A percentile compares a stretch with the other conserved stretches of the same genome.
Conservation (phyloP, 2,888 invertebrate genomes). For the Galerucella pusilla region DNA sequence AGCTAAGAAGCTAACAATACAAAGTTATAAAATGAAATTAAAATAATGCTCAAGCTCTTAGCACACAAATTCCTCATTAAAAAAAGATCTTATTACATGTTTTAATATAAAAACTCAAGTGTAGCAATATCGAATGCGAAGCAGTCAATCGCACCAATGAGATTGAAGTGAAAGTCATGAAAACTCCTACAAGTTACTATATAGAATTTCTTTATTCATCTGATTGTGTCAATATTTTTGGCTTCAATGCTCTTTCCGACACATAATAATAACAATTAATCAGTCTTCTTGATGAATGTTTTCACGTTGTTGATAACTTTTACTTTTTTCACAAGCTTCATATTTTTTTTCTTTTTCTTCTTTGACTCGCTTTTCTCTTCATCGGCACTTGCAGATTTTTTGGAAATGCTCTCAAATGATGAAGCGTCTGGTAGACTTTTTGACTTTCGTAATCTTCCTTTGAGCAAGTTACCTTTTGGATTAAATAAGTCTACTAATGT, state of each 20-base stretch:
- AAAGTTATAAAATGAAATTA: no score
- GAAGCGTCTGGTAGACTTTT: constrained; percentile 57
- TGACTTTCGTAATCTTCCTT: constrained; percentile 53
- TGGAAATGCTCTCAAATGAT: constrained; percentile 34
- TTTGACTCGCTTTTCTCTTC: constrained; percentile 47
- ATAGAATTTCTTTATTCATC: no score
- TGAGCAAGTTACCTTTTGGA: constrained; percentile 21
- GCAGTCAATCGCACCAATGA: no score
- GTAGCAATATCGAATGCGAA: no score
- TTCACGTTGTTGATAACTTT: constrained; percentile 55
- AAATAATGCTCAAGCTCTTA: no score
- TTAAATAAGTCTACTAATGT: constrained; percentile 48
- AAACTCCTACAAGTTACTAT: no score
- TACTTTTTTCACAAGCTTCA: constrained; percentile 57
- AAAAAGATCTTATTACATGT: no score
- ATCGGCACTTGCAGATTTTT: constrained; percentile 47
- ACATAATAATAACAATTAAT: constrained; percentile 25
- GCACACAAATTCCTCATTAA: no score
- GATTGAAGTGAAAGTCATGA: no score
- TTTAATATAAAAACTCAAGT: no score
- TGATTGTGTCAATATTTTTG: not conserved
- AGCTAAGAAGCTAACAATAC: no score
- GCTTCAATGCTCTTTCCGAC: constrained; percentile 9
- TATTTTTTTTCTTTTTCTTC: constrained; percentile 58
- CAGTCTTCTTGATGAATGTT: constrained; percentile 52